A percentile compares a stretch with the other conserved stretches of the same genome.
Evolutionary conservation across 2,888 invertebrate genomes (phyloP).

Genomic region (Lottia gigantea): DNA sequence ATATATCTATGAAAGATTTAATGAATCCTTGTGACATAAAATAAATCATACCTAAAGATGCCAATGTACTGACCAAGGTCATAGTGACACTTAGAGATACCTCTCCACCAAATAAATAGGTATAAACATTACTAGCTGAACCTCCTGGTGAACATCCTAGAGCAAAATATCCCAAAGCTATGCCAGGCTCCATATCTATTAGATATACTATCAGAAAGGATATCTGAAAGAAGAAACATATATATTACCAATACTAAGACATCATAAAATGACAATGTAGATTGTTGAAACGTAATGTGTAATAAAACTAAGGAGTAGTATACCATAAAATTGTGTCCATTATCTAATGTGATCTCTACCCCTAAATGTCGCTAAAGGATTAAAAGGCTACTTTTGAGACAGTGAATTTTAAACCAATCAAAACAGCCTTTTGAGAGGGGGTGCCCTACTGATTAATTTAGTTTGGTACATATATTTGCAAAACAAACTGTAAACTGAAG

Average conservation of each 20-base stretch:
- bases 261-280: too few relatives aligned
- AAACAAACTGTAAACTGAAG: neutral
- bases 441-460: too few relatives aligned
- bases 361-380: too few relatives aligned
- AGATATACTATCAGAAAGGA: slow-evolving; percentile 42
- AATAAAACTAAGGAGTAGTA: too few relatives aligned
- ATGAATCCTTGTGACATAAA: neutral
- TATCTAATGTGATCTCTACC: too few relatives aligned
- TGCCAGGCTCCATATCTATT: slow-evolving; percentile 46
- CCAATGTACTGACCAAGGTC: slow-evolving; percentile 91
- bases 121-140: slow-evolving; percentile 97
- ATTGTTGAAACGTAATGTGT: too few relatives aligned
- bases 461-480: too few relatives aligned
- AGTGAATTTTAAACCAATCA: too few relatives aligned
- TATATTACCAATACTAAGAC: neutral
- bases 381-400: too few relatives aligned
- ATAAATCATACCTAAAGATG: slow-evolving; percentile 79
- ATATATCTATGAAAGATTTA: too few relatives aligned
- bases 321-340: too few relatives aligned
- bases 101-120: slow-evolving; percentile 90
- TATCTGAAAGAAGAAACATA: slow-evolving; percentile 40
- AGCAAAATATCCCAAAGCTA: slow-evolving; percentile 70
- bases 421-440: too few relatives aligned
- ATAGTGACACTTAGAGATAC: slow-evolving; percentile 93
- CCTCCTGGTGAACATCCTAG: slow-evolving; percentile 73